phyloP scores from a whole-genome alignment of 2,888 invertebrate genomes.

The Drosophila limbata region DNA sequence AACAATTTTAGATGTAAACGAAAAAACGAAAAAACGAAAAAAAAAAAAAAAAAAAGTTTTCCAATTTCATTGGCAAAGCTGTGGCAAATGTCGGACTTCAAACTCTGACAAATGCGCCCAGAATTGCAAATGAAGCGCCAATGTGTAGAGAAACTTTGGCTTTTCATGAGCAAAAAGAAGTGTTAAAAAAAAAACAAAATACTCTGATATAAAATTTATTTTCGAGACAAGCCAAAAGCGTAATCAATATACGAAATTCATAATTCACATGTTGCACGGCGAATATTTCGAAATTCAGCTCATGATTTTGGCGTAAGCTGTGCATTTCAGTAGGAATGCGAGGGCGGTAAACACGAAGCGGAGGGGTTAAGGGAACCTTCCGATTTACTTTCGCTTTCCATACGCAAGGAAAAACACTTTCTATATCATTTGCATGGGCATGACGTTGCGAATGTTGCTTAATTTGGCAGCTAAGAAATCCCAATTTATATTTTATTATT shows the following conservation, averaged over 20 bases:
- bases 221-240: slow-evolving; percentile 52
- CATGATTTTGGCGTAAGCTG: slow-evolving; percentile 49
- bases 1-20: slow-evolving; percentile 67
- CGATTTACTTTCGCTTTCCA: slow-evolving; percentile 74
- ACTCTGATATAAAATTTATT: slow-evolving; percentile 56
- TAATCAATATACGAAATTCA: slow-evolving; percentile 75
- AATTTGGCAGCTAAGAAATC: slow-evolving; percentile 29
- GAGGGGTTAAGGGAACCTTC: slow-evolving; percentile 21
- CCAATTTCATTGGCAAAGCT: slow-evolving; percentile 71
- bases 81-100: slow-evolving; percentile 22
- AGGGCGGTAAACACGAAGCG: no score
- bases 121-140: slow-evolving; percentile 72
- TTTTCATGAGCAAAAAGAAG: slow-evolving; percentile 14
- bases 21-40: no score
- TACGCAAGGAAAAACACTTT: slow-evolving; percentile 69
- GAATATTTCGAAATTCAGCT: slow-evolving; percentile 57
- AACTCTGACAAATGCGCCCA: slow-evolving; percentile 50
- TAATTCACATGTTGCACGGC: slow-evolving; percentile 59
- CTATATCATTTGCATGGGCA: slow-evolving; percentile 61
- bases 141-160: slow-evolving; percentile 65
- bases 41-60: slow-evolving; percentile 59
- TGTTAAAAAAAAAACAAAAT: slow-evolving; percentile 23
- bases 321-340: neutral
- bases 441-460: slow-evolving; percentile 27
- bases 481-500: slow-evolving; percentile 32